Evolutionary conservation across 2,888 invertebrate species (phyloP).

Genomic region (Rhyacophila evoluta): DNA sequence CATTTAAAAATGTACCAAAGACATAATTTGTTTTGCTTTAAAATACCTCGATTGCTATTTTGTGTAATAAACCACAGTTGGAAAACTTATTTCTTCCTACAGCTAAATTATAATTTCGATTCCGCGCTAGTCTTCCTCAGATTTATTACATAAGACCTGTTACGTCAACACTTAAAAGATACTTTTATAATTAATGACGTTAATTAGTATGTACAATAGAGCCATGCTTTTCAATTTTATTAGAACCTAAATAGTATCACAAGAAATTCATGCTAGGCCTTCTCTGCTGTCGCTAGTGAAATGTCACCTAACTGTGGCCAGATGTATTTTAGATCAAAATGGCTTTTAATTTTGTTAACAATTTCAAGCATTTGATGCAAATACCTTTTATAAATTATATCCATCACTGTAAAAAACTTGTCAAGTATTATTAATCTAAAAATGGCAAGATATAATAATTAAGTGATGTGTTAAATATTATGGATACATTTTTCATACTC

Average conservation of each 20-base stretch:
- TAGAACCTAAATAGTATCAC: slow-evolving; percentile 55
- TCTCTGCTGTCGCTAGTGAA: slow-evolving; percentile 31
- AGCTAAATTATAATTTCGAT: slow-evolving; percentile 52
- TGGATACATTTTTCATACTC: slow-evolving; percentile 34
- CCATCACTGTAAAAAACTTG: slow-evolving; percentile 33
- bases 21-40: slow-evolving; percentile 51
- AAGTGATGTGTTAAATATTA: slow-evolving; percentile 20
- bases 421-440: slow-evolving; percentile 25
- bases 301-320: slow-evolving; percentile 41
- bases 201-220: slow-evolving; percentile 54
- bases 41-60: slow-evolving; percentile 51
- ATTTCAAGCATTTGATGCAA: slow-evolving; percentile 54
- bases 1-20: slow-evolving; percentile 55
- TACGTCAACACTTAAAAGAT: slow-evolving; percentile 49
- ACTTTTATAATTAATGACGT: slow-evolving; percentile 42
- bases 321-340: slow-evolving; percentile 42
- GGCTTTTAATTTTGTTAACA: slow-evolving; percentile 35
- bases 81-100: slow-evolving; percentile 47
- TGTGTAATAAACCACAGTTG: slow-evolving; percentile 48
- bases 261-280: slow-evolving; percentile 54
- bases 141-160: slow-evolving; percentile 45
- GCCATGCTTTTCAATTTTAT: slow-evolving; percentile 52
- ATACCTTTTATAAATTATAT: slow-evolving; percentile 35
- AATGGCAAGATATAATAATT: slow-evolving; percentile 47
- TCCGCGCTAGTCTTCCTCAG: slow-evolving; percentile 46